A percentile compares a stretch with the other conserved stretches of the same genome.
phyloP scores from a whole-genome alignment of 2,113 vertebrate genomes.

The Tachycineta bicolor region DNA sequence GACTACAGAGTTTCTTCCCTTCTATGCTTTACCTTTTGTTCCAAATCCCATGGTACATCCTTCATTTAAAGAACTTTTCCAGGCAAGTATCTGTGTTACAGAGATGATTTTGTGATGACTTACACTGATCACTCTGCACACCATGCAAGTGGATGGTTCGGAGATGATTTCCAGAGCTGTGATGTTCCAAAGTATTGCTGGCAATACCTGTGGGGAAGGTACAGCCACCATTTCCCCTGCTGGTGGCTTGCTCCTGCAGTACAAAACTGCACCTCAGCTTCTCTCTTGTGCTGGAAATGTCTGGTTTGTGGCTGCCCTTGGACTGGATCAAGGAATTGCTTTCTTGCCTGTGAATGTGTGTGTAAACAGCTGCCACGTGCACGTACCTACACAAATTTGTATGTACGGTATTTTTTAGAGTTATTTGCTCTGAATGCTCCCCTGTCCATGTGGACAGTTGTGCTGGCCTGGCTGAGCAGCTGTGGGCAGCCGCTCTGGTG shows the following conservation, averaged over 20 bases:
- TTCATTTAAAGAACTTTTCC: conserved; percentile 92
- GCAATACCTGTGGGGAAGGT: not conserved
- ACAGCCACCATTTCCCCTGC: not conserved
- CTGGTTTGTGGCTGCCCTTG: not conserved
- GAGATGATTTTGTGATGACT: not conserved
- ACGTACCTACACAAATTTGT: not conserved
- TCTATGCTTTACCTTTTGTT: conserved; percentile 95
- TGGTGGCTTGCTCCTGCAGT: not conserved
- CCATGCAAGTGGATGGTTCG: not conserved
- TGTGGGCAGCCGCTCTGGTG: not conserved
- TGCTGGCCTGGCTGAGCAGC: not conserved
- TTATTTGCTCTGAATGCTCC: not conserved
- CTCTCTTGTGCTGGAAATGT: not conserved
- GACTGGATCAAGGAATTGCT: not conserved
- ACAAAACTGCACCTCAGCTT: not conserved
- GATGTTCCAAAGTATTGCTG: not conserved
- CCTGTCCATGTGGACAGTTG: not conserved
- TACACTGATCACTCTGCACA: not conserved
- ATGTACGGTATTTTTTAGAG: not conserved
- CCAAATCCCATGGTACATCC: conserved; percentile 89
- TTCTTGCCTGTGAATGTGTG: not conserved
- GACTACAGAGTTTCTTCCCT: conserved; percentile 91
- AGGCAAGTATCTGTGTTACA: conserved; percentile 69
- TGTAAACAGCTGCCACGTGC: not conserved
- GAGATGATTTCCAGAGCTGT: not conserved